A percentile compares a stretch with the other conserved stretches of the same genome.
These are phyloP conservation scores for Apeira syringaria DNA, from an alignment of 2,888 invertebrate genomes.

Conservation along the genomic window DNA sequence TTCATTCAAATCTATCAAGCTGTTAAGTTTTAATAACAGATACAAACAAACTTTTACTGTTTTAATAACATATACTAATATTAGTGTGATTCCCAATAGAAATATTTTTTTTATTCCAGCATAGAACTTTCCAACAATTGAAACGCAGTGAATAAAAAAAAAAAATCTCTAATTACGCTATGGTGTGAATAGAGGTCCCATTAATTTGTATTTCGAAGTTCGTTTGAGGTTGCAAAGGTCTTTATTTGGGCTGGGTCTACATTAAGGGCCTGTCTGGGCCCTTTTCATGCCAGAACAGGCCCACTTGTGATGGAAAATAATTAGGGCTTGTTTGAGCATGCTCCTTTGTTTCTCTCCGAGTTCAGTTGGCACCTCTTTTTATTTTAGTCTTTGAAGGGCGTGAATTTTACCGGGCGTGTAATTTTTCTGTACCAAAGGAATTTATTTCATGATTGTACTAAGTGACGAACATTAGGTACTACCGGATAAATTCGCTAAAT, in stretches of 20 bases:
- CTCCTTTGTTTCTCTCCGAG: slow-evolving; percentile 22
- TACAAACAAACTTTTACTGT: too few species aligned
- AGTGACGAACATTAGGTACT: too few species aligned
- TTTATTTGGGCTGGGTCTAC: slow-evolving; percentile 52
- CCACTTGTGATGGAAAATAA: slow-evolving; percentile 53
- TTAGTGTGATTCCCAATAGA: too few species aligned
- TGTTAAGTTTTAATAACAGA: too few species aligned
- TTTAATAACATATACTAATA: too few species aligned
- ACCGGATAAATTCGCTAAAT: too few species aligned
- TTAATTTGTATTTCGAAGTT: slow-evolving; percentile 67
- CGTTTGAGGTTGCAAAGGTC: slow-evolving; percentile 61
- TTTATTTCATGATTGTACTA: neutral
- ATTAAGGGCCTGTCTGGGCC: slow-evolving; percentile 48
- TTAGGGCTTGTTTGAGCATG: slow-evolving; percentile 46
- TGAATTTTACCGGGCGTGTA: slow-evolving; percentile 1
- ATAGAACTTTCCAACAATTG: too few species aligned
- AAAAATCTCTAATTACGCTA: slow-evolving; percentile 11
- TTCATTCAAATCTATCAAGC: too few species aligned
- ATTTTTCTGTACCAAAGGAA: slow-evolving; percentile 5
- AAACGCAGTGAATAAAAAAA: too few species aligned
- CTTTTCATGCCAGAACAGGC: slow-evolving; percentile 42
- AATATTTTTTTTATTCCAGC: too few species aligned
- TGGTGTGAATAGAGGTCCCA: slow-evolving; percentile 43
- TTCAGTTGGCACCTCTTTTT: slow-evolving; percentile 16
- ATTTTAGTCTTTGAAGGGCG: slow-evolving; percentile 3